These are phyloP conservation scores for Nasonia oneida DNA, from an alignment of 2,888 invertebrate species.

Conservation along the genomic window DNA sequence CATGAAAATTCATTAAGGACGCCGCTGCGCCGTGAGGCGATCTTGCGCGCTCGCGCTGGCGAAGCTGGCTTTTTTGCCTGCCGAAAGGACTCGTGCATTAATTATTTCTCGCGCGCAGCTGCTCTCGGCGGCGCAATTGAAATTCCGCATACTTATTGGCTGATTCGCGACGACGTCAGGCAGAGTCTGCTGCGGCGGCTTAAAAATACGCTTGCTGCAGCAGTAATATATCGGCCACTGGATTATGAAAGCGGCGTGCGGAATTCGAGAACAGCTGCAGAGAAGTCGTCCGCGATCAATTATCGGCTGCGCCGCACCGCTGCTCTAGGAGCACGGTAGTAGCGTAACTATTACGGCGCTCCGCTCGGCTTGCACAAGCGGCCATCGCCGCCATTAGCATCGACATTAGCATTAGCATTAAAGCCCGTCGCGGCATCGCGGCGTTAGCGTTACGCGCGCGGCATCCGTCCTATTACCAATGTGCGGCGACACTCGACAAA, in stretches of 20 bases:
- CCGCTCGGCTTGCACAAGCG: not conserved
- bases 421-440: constrained; percentile 59
- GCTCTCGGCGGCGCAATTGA: constrained; percentile 35
- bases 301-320: not conserved
- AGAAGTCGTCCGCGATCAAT: constrained; percentile 53
- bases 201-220: constrained; percentile 48
- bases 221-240: not conserved
- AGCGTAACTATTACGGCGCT: not conserved
- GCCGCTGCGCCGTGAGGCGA: not conserved
- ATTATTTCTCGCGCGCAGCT: constrained; percentile 35
- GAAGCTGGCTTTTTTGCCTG: not conserved
- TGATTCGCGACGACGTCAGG: constrained; percentile 31
- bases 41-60: not conserved
- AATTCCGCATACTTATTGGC: constrained; percentile 59
- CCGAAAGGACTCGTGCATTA: constrained; percentile 39
- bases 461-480: constrained; percentile 41
- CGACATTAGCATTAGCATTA: constrained; percentile 74
- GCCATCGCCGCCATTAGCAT: constrained; percentile 67
- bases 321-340: not conserved
- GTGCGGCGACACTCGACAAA: constrained; percentile 38
- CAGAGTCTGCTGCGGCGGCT: not conserved
- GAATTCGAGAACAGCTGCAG: not conserved
- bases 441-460: constrained; percentile 61
- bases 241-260: constrained; percentile 2
- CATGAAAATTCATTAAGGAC: constrained; percentile 59